phyloP scores from a whole-genome alignment of 1,140 invertebrate species.

The Calephelis virginiensis region DNA sequence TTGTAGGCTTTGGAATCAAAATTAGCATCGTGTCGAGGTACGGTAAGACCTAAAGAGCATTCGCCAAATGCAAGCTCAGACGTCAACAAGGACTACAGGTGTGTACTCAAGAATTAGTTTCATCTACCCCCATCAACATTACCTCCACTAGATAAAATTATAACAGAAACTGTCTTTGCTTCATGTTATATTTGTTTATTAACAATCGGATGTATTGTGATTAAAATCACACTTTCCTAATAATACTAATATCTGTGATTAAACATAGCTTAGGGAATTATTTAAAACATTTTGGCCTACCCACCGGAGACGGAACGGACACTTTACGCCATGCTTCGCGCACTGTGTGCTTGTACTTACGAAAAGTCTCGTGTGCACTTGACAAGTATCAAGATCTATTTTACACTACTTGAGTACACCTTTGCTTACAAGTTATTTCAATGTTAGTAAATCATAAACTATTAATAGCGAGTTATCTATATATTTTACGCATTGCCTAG shows the following conservation, averaged over 20 bases:
- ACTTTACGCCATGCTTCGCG: conserved; percentile 38
- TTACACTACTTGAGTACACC: not conserved
- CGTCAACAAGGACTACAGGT: conserved; percentile 76
- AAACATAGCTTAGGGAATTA: conserved; percentile 51
- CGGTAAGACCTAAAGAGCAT: conserved; percentile 76
- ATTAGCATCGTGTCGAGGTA: conserved; percentile 78
- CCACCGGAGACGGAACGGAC: conserved; percentile 51
- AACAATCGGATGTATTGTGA: conserved; percentile 52
- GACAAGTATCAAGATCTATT: conserved; percentile 12
- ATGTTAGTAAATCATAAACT: not conserved
- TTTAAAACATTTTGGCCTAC: conserved; percentile 59
- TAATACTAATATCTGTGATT: conserved; percentile 71
- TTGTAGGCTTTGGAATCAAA: conserved; percentile 80
- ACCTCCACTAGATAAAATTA: conserved; percentile 30
- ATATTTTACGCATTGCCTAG: too few relatives aligned
- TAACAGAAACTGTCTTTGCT: conserved; percentile 36
- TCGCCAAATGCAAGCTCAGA: conserved; percentile 66
- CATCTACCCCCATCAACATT: conserved; percentile 34
- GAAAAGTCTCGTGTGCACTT: conserved; percentile 3
- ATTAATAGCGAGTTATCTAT: too few relatives aligned
- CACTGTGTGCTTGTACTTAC: conserved; percentile 28
- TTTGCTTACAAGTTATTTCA: not conserved
- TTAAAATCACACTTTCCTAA: conserved; percentile 63
- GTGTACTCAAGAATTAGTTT: conserved; percentile 73
- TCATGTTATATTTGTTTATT: conserved; percentile 47